Evolutionary conservation across 2,888 invertebrate genomes (phyloP), one percentile per base, ranked within the genome.

Genomic region (Volucella inanis): DNA sequence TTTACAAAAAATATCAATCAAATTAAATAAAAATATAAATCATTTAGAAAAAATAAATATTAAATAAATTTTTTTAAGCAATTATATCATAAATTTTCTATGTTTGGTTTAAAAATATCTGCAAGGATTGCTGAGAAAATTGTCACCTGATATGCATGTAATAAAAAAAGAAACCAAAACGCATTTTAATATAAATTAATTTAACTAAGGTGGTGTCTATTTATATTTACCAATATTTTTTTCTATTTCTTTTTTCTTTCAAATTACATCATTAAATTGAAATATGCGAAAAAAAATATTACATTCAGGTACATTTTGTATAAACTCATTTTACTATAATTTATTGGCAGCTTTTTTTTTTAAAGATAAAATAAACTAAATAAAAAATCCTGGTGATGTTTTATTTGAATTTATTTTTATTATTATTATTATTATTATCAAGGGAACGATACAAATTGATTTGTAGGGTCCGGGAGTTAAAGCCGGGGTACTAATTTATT

Each of bases 261-360:
- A 38, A 38, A 14, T 14, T 41, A 43, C 38, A 38, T 50, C 11
- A 10, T 38, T 50, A 39, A 3, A 52, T 12, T 39, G 14, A 11
- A 31, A 31, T 41, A 62, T 55, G 74, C 43, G 2, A 64, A 55
- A n/a, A n/a, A 38, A 39, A 12, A 15, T 31, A n/a, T 54, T 64
- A 64, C 31, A 45, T 54, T 74, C 74, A 74, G 74, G 74, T 74
- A 74, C 74, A 47, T 74, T 57, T 64, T 54, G 43, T 47, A 12
- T 55, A 38, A 74, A 74, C 62, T 74, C 47, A 74, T 74, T 54
- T 41, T 38, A 38, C 54, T 74, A 52, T 61, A 55, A 15, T 64
- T 54, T 54, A n/a, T 61, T 72, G 72, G 62, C 74, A 54, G 59
- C 59, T 71, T 59, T 31, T 45, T 61, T 41, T 47, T 55, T 61